Percentiles rank a stretch among this genome's conserved stretches.
Conservation (phyloP, 1,140 invertebrate species). For the Drosophila repleta region DNA sequence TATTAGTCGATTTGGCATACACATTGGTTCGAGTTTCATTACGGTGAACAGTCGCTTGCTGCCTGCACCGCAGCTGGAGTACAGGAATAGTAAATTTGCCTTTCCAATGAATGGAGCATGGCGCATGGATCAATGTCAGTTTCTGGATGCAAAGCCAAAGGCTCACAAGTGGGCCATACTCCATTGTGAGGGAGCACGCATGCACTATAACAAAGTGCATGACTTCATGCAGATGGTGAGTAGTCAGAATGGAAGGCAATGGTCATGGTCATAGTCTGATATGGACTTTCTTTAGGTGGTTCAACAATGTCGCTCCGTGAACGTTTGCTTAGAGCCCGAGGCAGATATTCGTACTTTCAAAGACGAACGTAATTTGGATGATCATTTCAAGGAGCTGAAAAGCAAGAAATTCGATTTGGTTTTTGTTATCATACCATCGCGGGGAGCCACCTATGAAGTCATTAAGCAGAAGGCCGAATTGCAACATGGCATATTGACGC, state of each 20-base stretch:
- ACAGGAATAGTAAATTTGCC: conserved; percentile 62
- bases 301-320: conserved; percentile 10
- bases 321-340: conserved; percentile 28
- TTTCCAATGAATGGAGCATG: conserved; percentile 53
- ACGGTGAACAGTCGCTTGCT: conserved; percentile 86
- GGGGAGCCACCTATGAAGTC: conserved; percentile 84
- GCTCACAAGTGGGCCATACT: conserved; percentile 71
- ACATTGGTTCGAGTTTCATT: conserved; percentile 85
- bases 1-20: conserved; percentile 86
- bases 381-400: conserved; percentile 51
- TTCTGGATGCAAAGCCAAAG: conserved; percentile 38
- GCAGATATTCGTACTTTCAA: conserved; percentile 38
- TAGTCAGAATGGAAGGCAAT: too few species aligned
- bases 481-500: conserved; percentile 90
- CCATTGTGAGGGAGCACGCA: conserved; percentile 1
- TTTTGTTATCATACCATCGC: conserved; percentile 86
- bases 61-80: conserved; percentile 85
- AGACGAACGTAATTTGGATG: conserved; percentile 46
- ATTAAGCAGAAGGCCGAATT: conserved; percentile 92
- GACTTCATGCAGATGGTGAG: conserved; percentile 32
- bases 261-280: not conserved
- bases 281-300: conserved; percentile 4
- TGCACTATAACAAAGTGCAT: conserved; percentile 24
- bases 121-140: conserved; percentile 51
- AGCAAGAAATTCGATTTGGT: conserved; percentile 44